phyloP scores from a whole-genome alignment of 2,797 vertebrate species.

The Lacerta bilineata region DNA sequence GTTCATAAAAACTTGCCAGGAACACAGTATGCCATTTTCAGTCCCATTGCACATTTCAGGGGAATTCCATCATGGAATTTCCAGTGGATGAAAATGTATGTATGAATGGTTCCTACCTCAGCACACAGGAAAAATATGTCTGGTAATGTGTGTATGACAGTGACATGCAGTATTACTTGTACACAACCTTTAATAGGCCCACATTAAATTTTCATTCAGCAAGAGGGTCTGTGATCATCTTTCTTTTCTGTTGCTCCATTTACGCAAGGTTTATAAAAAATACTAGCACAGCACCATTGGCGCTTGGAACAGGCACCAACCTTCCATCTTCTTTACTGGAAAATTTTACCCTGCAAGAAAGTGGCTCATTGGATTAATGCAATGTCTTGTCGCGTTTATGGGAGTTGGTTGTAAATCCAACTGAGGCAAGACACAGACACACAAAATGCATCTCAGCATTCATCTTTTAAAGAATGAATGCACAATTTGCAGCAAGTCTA shows the following conservation, averaged over 20 bases:
- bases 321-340: conserved; percentile 55
- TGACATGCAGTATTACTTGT: not conserved
- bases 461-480: conserved; percentile 55
- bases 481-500: conserved; percentile 56
- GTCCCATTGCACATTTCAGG: not conserved
- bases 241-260: conserved; percentile 51
- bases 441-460: conserved; percentile 52
- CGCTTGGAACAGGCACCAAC: conserved; percentile 36
- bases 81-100: not conserved
- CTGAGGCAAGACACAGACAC: conserved; percentile 42
- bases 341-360: conserved; percentile 57
- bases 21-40: not conserved
- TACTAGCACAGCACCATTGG: not conserved
- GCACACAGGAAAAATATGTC: not conserved
- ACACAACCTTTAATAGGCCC: conserved; percentile 31
- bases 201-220: conserved; percentile 54
- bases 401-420: conserved; percentile 57
- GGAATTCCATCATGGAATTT: not conserved
- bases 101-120: not conserved
- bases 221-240: conserved; percentile 52
- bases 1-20: no score
- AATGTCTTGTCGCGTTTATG: conserved; percentile 48
- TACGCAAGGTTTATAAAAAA: conserved; percentile 65
- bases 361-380: conserved; percentile 50
- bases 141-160: not conserved